Evolutionary conservation across 2,797 vertebrate species (phyloP).

Genomic region (Mus caroli): DNA sequence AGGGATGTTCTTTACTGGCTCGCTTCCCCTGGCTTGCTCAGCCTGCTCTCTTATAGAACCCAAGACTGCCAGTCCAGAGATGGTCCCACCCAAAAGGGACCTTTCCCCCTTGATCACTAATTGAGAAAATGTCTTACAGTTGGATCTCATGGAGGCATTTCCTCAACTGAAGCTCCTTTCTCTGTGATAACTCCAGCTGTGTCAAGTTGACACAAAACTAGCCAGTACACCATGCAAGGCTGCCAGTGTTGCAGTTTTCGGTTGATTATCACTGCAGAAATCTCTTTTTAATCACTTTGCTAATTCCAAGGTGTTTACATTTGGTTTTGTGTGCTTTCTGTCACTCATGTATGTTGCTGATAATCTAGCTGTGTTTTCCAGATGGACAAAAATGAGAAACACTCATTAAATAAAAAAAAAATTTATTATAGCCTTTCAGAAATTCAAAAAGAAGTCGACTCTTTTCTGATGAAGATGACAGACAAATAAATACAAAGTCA

Average conservation of each 20-base stretch:
- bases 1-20: too few relatives aligned
- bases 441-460: constrained; percentile 97
- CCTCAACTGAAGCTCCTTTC: too few relatives aligned
- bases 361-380: constrained; percentile 41
- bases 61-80: too few relatives aligned
- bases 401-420: constrained; percentile 77
- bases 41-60: too few relatives aligned
- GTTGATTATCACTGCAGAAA: constrained; percentile 21
- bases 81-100: too few relatives aligned
- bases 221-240: not conserved
- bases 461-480: constrained; percentile 97
- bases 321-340: not conserved
- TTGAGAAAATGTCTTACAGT: too few relatives aligned
- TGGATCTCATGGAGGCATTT: too few relatives aligned
- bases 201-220: too few relatives aligned
- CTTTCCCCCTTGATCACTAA: too few relatives aligned
- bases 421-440: constrained; percentile 93
- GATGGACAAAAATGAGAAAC: constrained; percentile 39
- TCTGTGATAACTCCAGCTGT: too few relatives aligned
- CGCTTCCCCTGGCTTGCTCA: too few relatives aligned
- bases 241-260: constrained; percentile 46
- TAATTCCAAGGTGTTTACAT: not conserved
- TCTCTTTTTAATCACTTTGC: constrained; percentile 48
- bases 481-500: constrained; percentile 94
- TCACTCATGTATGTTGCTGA: constrained; percentile 15